These are phyloP conservation scores for Scophthalmus maximus DNA, from an alignment of 2,113 vertebrate species.

Conservation along the genomic window DNA sequence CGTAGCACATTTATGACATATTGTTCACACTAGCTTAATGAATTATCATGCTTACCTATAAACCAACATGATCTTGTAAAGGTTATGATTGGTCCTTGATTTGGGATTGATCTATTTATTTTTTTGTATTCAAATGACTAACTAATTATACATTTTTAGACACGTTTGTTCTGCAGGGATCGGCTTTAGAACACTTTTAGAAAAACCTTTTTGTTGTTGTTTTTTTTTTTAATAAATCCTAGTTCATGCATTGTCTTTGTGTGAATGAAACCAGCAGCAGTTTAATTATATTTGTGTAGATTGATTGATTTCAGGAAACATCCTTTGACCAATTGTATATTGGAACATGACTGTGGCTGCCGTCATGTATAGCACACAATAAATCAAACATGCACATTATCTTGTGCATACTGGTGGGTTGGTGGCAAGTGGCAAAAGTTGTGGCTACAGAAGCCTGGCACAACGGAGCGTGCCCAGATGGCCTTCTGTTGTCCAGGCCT, in stretches of 20 bases:
- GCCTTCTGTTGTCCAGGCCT: slow-evolving; percentile 57
- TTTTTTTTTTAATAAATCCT: no score
- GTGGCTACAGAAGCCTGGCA: slow-evolving; percentile 30
- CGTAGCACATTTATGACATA: no score
- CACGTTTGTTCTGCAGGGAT: background rate
- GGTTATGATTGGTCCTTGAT: no score
- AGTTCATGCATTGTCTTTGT: slow-evolving; percentile 1
- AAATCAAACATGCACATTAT: slow-evolving; percentile 21
- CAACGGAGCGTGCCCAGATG: slow-evolving; percentile 55
- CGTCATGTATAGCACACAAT: slow-evolving; percentile 1
- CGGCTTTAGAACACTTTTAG: background rate
- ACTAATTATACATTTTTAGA: background rate
- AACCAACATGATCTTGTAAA: no score
- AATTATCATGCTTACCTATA: no score
- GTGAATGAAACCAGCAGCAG: slow-evolving; percentile 27
- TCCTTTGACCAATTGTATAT: background rate
- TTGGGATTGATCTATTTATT: no score
- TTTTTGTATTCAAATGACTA: no score
- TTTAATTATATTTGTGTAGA: background rate
- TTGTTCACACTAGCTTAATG: no score
- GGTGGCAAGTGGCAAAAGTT: slow-evolving; percentile 26
- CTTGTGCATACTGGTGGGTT: background rate
- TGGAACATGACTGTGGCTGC: background rate
- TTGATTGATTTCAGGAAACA: background rate
- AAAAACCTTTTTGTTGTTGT: background rate